These are phyloP conservation scores for Drosophila nr. fundita DNA, from an alignment of 2,888 invertebrate species.

Conservation along the genomic window DNA sequence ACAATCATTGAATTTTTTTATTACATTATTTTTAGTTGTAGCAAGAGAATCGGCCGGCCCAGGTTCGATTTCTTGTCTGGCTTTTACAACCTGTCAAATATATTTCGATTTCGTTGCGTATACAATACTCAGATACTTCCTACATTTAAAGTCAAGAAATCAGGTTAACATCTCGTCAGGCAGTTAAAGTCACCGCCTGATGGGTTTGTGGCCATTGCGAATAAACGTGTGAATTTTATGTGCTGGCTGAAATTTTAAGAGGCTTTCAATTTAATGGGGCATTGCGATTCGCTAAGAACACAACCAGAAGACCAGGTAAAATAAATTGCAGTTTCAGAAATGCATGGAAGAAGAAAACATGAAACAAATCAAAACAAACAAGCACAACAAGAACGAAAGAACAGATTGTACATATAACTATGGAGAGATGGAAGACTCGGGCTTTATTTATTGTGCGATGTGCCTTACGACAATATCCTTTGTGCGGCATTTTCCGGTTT, in stretches of 20 bases:
- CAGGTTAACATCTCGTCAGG: constrained; percentile 24
- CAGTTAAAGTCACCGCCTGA: constrained; percentile 22
- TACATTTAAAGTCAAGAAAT: constrained; percentile 40
- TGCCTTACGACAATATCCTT: constrained; percentile 40
- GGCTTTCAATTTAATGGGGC: constrained; percentile 60
- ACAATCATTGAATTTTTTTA: not conserved
- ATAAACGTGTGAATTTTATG: constrained; percentile 69
- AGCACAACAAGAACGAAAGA: not conserved
- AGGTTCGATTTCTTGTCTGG: not conserved
- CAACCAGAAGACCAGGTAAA: constrained; percentile 8
- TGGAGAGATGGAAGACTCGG: constrained; percentile 11
- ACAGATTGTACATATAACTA: not conserved
- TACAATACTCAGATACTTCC: constrained; percentile 14
- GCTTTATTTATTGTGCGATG: constrained; percentile 35
- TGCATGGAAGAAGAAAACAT: constrained; percentile 8
- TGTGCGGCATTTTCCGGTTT: constrained; percentile 36
- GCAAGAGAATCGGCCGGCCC: not conserved
- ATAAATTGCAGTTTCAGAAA: constrained; percentile 34
- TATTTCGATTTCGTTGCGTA: not conserved
- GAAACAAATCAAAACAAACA: not conserved
- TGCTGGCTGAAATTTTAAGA: constrained; percentile 57
- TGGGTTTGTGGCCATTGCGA: constrained; percentile 1
- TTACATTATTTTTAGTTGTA: not conserved
- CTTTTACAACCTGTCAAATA: not conserved
- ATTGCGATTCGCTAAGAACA: constrained; percentile 27